Evolutionary conservation across 2,888 invertebrate species (phyloP), one percentile per base, ranked within the genome.

Genomic region (Eupelmus urozonus): DNA sequence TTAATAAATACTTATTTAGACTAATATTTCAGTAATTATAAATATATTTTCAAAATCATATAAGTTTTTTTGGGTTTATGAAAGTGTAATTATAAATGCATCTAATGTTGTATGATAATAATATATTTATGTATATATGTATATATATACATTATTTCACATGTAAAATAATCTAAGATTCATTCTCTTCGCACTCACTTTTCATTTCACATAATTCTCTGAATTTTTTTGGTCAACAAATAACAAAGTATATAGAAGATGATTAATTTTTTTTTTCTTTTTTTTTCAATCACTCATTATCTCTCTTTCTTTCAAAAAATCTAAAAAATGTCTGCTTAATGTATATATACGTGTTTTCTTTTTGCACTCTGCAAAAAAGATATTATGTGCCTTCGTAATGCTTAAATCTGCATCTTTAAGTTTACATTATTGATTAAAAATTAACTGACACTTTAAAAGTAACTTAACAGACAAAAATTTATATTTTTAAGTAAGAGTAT

Each of bases 91-190:
- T 57, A 55, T 25, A 79, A 79, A 67, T 67, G 62, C 66, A 67
- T 42, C 20, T 40, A 62, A 4, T 75, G n/a, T 72, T 73, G 69
- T 80, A 71, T 78, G 74, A 78, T 80, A 75, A 80, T 80, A 80
- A 80, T 80, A 78, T 80, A 78, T 80, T 74, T 81, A 81, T 79
- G 72, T 76, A 71, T 78, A 84, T 86, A 84, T 86, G 62, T 84
- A 82, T 82, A 83, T 83, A 86, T 85, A 85, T 85, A 87, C 87
- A 87, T 85, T 87, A 88, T 88, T 87, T 88, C 85, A 88, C 88
- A 88, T 85, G 85, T 88, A 86, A 86, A 87, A 87, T 85, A 85
- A 75, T 78, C 80, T 81, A 82, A 65, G 79, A 79, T 80, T 79
- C 78, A 82, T 80, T 79, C 83, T 79, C 71, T 63, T 77, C 71